phyloP scores from a whole-genome alignment of 2,113 vertebrate genomes.

The Melanocharis versteri region DNA sequence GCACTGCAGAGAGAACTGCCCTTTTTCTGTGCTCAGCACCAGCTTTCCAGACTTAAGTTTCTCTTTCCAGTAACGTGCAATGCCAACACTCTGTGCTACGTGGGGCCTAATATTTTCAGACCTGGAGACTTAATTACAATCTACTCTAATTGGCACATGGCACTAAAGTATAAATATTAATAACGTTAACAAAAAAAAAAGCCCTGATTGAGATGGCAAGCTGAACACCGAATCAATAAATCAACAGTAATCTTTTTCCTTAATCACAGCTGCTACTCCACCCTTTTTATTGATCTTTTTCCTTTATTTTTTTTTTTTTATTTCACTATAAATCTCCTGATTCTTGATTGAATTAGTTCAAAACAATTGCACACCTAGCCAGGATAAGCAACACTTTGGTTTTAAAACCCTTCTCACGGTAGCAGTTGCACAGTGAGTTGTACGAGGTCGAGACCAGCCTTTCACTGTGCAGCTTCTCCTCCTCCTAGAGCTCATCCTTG shows the following conservation, averaged over 20 bases:
- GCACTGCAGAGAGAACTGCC: neutral
- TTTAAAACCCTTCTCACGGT: neutral
- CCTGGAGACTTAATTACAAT: constrained; percentile 7
- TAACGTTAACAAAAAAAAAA: neutral
- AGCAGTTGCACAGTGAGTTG: neutral
- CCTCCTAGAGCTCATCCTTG: neutral
- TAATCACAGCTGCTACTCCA: constrained; percentile 31
- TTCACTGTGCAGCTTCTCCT: neutral
- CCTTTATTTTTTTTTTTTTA: neutral
- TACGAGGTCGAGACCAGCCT: neutral
- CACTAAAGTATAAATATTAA: constrained; percentile 31
- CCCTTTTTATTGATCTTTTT: neutral
- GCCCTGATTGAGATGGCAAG: constrained; percentile 12
- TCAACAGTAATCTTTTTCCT: constrained; percentile 38
- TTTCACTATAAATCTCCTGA: constrained; percentile 17
- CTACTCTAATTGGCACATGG: neutral
- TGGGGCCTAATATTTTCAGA: neutral
- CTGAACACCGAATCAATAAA: constrained; percentile 3
- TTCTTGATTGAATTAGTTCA: constrained; percentile 15
- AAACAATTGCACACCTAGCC: constrained; percentile 4
- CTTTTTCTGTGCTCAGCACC: neutral
- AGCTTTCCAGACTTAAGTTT: neutral
- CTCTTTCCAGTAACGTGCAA: neutral
- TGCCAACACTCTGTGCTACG: neutral
- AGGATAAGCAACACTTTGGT: neutral